Evolutionary conservation across 2,113 vertebrate species (phyloP), one percentile per base, ranked within the genome.

Genomic region (Podiceps cristatus): DNA sequence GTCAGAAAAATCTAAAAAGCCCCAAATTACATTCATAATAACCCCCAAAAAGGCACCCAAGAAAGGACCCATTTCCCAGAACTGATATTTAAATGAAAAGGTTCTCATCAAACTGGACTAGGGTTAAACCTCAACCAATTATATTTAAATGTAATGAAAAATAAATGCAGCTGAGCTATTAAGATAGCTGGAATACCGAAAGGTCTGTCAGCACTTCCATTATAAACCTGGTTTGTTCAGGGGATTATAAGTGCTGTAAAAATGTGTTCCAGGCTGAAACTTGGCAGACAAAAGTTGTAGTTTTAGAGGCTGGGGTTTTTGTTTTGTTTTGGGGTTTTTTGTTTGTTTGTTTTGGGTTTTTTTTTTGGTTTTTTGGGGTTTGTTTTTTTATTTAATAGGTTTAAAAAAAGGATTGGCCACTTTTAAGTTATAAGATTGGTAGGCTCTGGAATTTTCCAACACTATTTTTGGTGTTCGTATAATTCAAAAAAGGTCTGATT

Each of bases 141-240:
- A 97, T 98, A 98, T 98, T 98, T 97, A 98, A 98, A 97, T 97
- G 62, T 95, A 98, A 98, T 97, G 97, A 98, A 98, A 98, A 98
- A 98, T 98, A 98, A 98, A 98, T 98, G 98, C 98, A 98, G 98
- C 97, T 98, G 98, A 98, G 95, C 95, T 97, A 97, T 97, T 97
- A 96, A 97, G 96, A 97, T 81, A 58, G 94, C 95, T 97, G 96
- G 95, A 97, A 94, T 90, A 97, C 87, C 79, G 98, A 97, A 96
- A 97, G 75, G 93, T 97, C 97, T 98, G 97, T 98, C 98, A 98
- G 97, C 97, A 97, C 97, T 96, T 98, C 96, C 96, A 98, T 98
- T 98, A 96, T 96, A 96, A 97, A 97, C 77, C 78, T 97, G 95
- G 96, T 94, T 98, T 98, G 96, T 98, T 97, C 95, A 97, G 94